Evolutionary conservation across 2,888 invertebrate species (phyloP).

Genomic region (Spodoptera exigua): DNA sequence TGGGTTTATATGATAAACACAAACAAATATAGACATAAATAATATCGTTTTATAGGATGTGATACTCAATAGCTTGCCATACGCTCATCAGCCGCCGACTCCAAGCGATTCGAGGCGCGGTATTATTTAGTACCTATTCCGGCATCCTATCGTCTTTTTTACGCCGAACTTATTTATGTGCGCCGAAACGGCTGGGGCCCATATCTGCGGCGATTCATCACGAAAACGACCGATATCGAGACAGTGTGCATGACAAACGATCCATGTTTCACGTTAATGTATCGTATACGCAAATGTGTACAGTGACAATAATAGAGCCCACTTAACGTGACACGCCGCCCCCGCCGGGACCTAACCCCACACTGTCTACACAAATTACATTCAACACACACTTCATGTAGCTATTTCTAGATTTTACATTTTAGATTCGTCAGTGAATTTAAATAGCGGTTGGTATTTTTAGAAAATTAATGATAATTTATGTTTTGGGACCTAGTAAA

Average conservation of each 20-base stretch:
- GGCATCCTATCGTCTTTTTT: conserved; percentile 40
- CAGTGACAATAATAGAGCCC: conserved; percentile 46
- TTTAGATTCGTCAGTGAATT: conserved; percentile 14
- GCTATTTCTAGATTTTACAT: conserved; percentile 25
- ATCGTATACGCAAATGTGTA: conserved; percentile 33
- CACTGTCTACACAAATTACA: conserved; percentile 33
- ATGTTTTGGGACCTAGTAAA: too few relatives aligned
- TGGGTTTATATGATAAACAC: too few relatives aligned
- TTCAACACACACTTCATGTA: conserved; percentile 9
- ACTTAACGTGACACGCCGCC: conserved; percentile 47
- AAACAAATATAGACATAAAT: too few relatives aligned
- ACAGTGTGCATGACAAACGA: conserved; percentile 60
- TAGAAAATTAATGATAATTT: too few relatives aligned
- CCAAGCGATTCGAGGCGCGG: conserved; percentile 10
- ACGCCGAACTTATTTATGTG: conserved; percentile 46
- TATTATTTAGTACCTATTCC: conserved; percentile 44
- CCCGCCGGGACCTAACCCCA: conserved; percentile 17
- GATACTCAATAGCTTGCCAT: not conserved
- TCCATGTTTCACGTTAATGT: conserved; percentile 52
- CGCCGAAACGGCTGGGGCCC: conserved; percentile 36
- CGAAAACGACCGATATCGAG: conserved; percentile 56
- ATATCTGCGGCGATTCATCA: conserved; percentile 54
- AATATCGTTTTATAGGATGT: too few relatives aligned
- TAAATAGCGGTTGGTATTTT: conserved; percentile 18
- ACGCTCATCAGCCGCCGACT: conserved; percentile 11